phyloP scores from a whole-genome alignment of 2,888 invertebrate genomes.

The Miltochrista miniata region DNA sequence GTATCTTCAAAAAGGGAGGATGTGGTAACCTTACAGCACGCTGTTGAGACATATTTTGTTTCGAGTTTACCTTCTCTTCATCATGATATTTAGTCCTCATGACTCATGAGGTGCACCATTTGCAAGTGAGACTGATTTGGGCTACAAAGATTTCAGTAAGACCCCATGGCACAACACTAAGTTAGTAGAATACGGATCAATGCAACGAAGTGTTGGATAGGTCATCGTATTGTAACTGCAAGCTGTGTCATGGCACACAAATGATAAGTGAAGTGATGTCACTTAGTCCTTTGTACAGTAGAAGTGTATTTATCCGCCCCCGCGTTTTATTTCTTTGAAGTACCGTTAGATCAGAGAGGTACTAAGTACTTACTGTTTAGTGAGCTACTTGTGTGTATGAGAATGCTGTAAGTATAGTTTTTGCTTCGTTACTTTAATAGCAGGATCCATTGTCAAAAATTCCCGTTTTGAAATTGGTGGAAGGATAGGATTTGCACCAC shows the following conservation, averaged over 20 bases:
- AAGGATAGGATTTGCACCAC: no score
- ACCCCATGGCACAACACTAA: no score
- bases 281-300: not conserved
- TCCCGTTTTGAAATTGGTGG: no score
- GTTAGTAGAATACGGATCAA: no score
- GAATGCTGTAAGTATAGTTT: not conserved
- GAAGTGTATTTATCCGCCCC: slow-evolving; percentile 1
- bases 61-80: no score
- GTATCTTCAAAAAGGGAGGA: no score
- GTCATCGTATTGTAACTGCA: not conserved
- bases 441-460: not conserved
- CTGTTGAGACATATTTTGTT: no score
- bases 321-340: not conserved
- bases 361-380: not conserved
- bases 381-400: not conserved
- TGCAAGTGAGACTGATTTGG: no score
- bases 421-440: not conserved
- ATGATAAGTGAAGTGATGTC: not conserved
- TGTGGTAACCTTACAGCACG: no score
- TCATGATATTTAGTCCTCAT: no score
- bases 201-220: not conserved
- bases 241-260: not conserved
- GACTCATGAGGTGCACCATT: no score
- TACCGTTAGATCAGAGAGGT: not conserved
- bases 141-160: no score